These are phyloP conservation scores for Penaeus japonicus DNA, from an alignment of 1,140 invertebrate species.

Conservation along the genomic window DNA sequence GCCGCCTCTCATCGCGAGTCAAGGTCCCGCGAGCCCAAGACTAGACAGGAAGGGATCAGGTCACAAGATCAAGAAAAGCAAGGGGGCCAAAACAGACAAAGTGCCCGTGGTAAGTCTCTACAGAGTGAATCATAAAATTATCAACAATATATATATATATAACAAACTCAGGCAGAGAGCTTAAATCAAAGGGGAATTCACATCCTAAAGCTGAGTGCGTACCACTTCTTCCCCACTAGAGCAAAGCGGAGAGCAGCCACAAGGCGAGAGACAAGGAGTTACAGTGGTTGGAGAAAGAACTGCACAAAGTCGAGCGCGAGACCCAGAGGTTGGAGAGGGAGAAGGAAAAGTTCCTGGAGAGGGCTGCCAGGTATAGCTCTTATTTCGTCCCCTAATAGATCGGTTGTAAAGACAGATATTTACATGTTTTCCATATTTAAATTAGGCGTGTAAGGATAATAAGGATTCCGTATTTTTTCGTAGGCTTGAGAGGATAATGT, in stretches of 20 bases:
- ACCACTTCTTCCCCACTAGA: constrained; percentile 7
- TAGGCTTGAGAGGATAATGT: too few relatives aligned
- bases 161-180: background rate
- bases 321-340: constrained; percentile 72
- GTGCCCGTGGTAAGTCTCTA: constrained; percentile 51
- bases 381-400: too few relatives aligned
- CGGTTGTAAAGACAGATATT: too few relatives aligned
- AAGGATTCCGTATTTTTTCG: too few relatives aligned
- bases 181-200: background rate
- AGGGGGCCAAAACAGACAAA: constrained; percentile 49
- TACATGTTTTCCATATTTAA: too few relatives aligned
- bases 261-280: constrained; percentile 68
- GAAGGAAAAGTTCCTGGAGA: constrained; percentile 70
- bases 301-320: constrained; percentile 72
- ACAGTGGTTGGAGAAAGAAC: constrained; percentile 70
- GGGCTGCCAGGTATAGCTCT: constrained; percentile 67
- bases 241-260: constrained; percentile 55
- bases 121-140: too few relatives aligned
- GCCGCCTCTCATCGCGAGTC: background rate
- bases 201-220: background rate
- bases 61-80: constrained; percentile 57
- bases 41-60: constrained; percentile 61
- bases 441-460: too few relatives aligned
- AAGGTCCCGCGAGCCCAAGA: constrained; percentile 46
- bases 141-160: constrained; percentile 20